A percentile compares a stretch with the other conserved stretches of the same genome.
Evolutionary conservation across 2,888 invertebrate genomes (phyloP).

Genomic region (Agriopis aurantiaria): DNA sequence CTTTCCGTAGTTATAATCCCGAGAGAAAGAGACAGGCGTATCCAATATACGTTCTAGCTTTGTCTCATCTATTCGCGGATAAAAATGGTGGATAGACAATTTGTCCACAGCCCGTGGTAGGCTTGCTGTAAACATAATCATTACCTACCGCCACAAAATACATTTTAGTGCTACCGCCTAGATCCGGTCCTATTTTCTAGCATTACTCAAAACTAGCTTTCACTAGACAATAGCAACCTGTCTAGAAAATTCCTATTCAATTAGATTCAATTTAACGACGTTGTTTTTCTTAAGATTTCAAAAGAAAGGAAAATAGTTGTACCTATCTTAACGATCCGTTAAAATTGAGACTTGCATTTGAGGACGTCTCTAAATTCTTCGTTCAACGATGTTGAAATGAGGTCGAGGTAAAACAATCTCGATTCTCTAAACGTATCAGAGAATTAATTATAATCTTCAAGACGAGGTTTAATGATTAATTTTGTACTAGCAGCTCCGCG

Average conservation of each 20-base stretch:
- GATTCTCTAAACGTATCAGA: background rate
- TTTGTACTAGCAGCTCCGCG: too few relatives aligned
- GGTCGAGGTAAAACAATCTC: constrained; percentile 38
- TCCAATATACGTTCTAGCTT: too few relatives aligned
- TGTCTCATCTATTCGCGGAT: too few relatives aligned
- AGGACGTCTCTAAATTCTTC: constrained; percentile 32
- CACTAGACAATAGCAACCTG: background rate
- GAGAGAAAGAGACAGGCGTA: too few relatives aligned
- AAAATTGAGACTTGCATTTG: constrained; percentile 30
- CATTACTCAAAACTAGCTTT: background rate
- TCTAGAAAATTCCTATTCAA: constrained; percentile 2
- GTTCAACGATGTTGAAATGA: constrained; percentile 32
- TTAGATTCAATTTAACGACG: background rate
- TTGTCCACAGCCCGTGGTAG: too few relatives aligned
- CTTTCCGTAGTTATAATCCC: too few relatives aligned
- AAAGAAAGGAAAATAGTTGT: constrained; percentile 11
- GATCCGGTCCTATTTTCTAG: background rate
- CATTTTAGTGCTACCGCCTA: too few relatives aligned
- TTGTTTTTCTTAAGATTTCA: constrained; percentile 9
- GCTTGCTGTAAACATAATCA: too few relatives aligned
- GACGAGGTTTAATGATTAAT: background rate
- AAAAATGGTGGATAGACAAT: too few relatives aligned
- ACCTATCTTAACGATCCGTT: constrained; percentile 8
- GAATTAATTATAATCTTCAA: constrained; percentile 12
- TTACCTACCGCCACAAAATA: too few relatives aligned